phyloP scores from a whole-genome alignment of 1,140 invertebrate species.

The Artemia franciscana region DNA sequence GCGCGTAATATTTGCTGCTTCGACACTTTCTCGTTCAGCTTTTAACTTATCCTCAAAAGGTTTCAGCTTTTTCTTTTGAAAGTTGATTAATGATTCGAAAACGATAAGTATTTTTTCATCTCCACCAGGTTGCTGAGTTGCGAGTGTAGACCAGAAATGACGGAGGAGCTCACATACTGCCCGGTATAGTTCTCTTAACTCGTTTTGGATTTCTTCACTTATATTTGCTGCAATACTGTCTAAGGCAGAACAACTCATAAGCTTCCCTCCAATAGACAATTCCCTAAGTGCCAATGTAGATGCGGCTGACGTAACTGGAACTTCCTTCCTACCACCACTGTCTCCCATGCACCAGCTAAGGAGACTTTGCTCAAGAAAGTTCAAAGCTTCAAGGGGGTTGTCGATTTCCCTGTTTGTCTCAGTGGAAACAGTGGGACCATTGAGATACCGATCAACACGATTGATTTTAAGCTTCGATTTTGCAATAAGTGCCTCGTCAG shows the following conservation, averaged over 20 bases:
- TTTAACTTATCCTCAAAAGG: conserved; percentile 30
- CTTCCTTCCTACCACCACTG: conserved; percentile 8
- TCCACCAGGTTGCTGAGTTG: conserved; percentile 46
- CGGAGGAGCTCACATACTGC: conserved; percentile 62
- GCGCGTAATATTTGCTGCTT: no score
- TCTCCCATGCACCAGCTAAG: conserved; percentile 8
- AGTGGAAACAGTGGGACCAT: background rate
- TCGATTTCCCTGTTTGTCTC: conserved; percentile 20
- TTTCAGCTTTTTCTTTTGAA: conserved; percentile 59
- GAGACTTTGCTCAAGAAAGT: conserved; percentile 5
- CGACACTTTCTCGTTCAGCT: no score
- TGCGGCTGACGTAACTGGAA: conserved; percentile 31
- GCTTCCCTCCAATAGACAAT: conserved; percentile 67
- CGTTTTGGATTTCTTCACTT: conserved; percentile 51
- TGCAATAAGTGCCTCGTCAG: no score
- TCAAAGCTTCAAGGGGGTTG: conserved; percentile 14
- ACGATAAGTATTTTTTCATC: conserved; percentile 60
- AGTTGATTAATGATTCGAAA: conserved; percentile 63
- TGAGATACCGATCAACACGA: no score
- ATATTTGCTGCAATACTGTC: conserved; percentile 36
- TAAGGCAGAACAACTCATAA: conserved; percentile 48
- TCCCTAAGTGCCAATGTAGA: conserved; percentile 63
- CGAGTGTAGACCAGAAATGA: conserved; percentile 87
- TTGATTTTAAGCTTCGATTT: no score
- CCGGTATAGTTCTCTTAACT: conserved; percentile 56